These are phyloP conservation scores for Geococcyx californianus DNA, from an alignment of 2,113 vertebrate genomes.

Conservation along the genomic window DNA sequence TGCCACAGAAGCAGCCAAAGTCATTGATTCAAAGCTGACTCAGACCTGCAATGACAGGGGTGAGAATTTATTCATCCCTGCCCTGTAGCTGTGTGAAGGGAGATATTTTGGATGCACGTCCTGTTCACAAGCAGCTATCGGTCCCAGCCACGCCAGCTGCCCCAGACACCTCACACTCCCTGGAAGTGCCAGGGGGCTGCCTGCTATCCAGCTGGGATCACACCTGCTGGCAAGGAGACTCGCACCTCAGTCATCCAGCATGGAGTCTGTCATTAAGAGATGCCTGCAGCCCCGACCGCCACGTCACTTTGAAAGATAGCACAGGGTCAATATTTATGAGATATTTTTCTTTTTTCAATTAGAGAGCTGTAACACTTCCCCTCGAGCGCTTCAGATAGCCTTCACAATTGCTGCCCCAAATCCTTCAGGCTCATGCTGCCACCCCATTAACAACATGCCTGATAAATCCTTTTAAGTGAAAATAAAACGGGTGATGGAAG, in stretches of 20 bases:
- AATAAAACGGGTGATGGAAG: neutral
- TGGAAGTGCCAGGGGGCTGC: too few relatives aligned
- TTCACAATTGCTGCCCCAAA: neutral
- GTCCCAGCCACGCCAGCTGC: neutral
- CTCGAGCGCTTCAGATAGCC: neutral
- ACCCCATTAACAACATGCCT: neutral
- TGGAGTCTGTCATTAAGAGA: neutral
- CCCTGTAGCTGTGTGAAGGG: neutral
- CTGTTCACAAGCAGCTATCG: neutral
- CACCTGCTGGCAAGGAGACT: neutral
- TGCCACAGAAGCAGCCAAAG: neutral
- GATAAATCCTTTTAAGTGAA: neutral
- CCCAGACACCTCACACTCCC: accelerated
- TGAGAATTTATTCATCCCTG: neutral
- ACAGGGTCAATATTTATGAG: neutral
- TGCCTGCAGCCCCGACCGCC: accelerated
- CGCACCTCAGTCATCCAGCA: accelerated
- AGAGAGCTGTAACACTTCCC: neutral
- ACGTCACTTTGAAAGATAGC: neutral
- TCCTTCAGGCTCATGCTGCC: neutral
- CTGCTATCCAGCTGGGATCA: neutral
- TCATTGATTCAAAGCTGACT: neutral
- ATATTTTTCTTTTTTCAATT: neutral
- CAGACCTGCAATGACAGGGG: neutral
- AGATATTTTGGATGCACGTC: neutral